Evolutionary conservation across 2,888 invertebrate species (phyloP), one percentile per base, ranked within the genome.

Genomic region (Tinea trinotella): DNA sequence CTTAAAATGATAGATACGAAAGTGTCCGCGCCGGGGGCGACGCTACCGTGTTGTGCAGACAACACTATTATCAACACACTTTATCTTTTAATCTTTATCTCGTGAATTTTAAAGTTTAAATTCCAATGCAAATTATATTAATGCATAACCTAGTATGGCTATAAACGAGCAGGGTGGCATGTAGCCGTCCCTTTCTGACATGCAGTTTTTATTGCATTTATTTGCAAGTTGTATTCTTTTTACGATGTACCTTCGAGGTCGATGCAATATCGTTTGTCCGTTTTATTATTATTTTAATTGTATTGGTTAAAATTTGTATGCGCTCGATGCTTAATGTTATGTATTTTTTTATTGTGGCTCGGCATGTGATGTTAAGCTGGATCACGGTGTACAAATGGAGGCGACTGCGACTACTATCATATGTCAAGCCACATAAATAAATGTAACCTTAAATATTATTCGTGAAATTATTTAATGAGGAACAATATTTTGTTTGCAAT

Each of bases 1-100:
- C 30, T 40, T 54, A 54, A 56, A 55, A 53, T 57, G 60, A 60
- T 55, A 53, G 57, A 58, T 59, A 58, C 57, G 59, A 59, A 59
- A 58, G 56, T 50, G 53, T 18, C 55, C 46, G 44, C 56, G 58
- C 60, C 59, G 35, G 55, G 53, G 60, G 59, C 58, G 19, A 24
- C 15, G 57, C 57, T 56, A 55, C 55, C 49, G 55, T 54, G 57
- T 19, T 13, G n/a, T 46, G 13, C 48, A 22, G 10, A 30, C 24
- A 40, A 48, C 40, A 53, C 22, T 48, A 34, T 13, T 49, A 36
- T 48, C 30, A 55, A 50, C 40, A 54, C 58, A 54, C 15, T 19
- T 46, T 46, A 46, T 18, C 12, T 46, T 18, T 18, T 46, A 46
- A 17, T 46, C 46, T 46, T 46, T 19, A 46, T 17, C 19, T 2